phyloP scores from a whole-genome alignment of 2,888 invertebrate genomes.

The Diaphora mendica region DNA sequence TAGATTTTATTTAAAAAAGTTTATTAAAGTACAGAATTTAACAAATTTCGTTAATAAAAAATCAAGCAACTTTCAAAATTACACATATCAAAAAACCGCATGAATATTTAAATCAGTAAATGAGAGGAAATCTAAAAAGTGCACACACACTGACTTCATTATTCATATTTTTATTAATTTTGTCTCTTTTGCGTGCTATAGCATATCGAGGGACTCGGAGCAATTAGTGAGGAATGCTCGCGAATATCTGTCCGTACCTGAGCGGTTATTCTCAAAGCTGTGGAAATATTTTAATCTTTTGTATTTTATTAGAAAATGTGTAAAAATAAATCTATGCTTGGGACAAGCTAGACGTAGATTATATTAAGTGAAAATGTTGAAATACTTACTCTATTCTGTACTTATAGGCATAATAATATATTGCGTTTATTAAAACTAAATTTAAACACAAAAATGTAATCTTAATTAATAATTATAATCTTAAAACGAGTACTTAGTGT shows the following conservation, averaged over 20 bases:
- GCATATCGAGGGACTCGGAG: slow-evolving; percentile 74
- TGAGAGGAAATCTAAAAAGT: slow-evolving; percentile 12
- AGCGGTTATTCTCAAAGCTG: slow-evolving; percentile 42
- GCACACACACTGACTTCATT: slow-evolving; percentile 34
- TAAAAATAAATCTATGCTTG: not conserved
- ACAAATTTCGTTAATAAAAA: not conserved
- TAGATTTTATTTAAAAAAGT: too few species aligned
- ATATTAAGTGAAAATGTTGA: too few species aligned
- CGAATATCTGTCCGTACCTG: slow-evolving; percentile 67
- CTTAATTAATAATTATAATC: too few species aligned
- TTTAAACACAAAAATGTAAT: too few species aligned
- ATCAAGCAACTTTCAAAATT: not conserved
- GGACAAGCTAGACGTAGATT: not conserved
- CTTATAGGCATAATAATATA: too few species aligned
- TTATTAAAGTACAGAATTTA: too few species aligned
- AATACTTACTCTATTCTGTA: too few species aligned
- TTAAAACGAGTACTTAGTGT: too few species aligned
- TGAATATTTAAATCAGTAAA: slow-evolving; percentile 26
- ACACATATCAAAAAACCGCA: not conserved
- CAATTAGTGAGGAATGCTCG: slow-evolving; percentile 77
- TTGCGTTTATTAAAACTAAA: too few species aligned
- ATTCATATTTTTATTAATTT: slow-evolving; percentile 76
- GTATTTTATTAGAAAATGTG: not conserved
- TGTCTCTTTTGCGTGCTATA: slow-evolving; percentile 73
- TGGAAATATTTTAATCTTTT: not conserved